Evolutionary conservation across 1,140 invertebrate genomes (phyloP).

Genomic region (Laodelphax striatellus): DNA sequence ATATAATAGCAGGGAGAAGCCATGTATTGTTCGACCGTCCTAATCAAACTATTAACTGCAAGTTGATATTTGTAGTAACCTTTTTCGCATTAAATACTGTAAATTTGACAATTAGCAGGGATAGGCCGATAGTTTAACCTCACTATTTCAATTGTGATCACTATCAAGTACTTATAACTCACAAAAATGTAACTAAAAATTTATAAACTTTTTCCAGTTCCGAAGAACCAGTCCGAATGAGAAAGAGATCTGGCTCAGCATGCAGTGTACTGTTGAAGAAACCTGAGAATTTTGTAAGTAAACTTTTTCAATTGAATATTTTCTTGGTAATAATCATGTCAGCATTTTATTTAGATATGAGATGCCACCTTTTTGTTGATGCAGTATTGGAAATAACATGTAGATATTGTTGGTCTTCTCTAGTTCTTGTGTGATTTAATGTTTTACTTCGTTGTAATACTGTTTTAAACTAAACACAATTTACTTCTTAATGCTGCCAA

Average conservation of each 20-base stretch:
- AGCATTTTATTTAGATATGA: neutral
- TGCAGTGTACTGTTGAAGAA: conserved; percentile 27
- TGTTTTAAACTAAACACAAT: too few species aligned
- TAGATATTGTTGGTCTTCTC: neutral
- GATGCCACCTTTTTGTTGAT: neutral
- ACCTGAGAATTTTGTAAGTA: conserved; percentile 16
- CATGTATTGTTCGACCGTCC: too few species aligned
- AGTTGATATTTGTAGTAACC: too few species aligned
- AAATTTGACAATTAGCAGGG: neutral
- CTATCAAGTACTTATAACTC: too few species aligned
- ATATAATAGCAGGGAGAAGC: too few species aligned
- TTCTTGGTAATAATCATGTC: neutral
- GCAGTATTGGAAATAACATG: neutral
- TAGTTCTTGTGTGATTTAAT: neutral
- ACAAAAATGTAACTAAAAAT: too few species aligned
- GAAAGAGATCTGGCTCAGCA: conserved; percentile 30
- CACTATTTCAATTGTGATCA: too few species aligned
- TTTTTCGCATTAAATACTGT: neutral
- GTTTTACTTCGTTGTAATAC: neutral
- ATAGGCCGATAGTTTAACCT: neutral
- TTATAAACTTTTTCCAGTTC: conserved; percentile 2
- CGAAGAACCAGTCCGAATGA: conserved; percentile 30
- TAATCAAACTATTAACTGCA: too few species aligned
- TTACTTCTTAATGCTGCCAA: too few species aligned
- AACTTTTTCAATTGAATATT: neutral